phyloP scores from a whole-genome alignment of 2,797 vertebrate genomes.

The Pristis pectinata region DNA sequence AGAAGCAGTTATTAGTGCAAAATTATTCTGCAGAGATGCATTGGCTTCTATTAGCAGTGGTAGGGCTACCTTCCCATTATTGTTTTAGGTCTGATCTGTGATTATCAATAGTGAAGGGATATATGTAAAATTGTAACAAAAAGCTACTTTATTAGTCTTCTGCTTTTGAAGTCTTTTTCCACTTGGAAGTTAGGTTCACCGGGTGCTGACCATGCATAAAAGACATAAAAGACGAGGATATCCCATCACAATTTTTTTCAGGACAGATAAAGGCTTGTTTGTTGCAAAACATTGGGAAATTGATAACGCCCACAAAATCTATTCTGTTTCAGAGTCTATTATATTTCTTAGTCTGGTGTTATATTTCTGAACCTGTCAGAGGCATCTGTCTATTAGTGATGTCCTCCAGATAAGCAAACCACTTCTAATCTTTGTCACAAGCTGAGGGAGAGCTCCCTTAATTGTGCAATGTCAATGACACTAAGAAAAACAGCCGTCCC shows the following conservation, averaged over 20 bases:
- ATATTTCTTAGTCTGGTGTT: neutral
- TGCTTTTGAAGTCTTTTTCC: neutral
- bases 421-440: neutral
- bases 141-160: neutral
- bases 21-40: neutral
- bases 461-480: neutral
- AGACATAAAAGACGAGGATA: neutral
- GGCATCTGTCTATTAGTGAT: neutral
- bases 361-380: neutral
- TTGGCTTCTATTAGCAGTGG: neutral
- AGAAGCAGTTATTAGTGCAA: neutral
- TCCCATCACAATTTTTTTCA: neutral
- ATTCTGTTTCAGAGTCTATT: neutral
- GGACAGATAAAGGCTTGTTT: neutral
- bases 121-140: neutral
- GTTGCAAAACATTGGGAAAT: neutral
- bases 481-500: neutral
- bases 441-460: neutral
- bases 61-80: neutral
- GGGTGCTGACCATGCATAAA: neutral
- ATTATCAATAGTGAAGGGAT: neutral
- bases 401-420: neutral
- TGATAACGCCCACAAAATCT: neutral
- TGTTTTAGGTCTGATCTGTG: neutral
- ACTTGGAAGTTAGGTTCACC: neutral